A percentile compares a stretch with the other conserved stretches of the same genome.
Evolutionary conservation across 2,113 vertebrate species (phyloP).

Genomic region (Plotosus lineatus): DNA sequence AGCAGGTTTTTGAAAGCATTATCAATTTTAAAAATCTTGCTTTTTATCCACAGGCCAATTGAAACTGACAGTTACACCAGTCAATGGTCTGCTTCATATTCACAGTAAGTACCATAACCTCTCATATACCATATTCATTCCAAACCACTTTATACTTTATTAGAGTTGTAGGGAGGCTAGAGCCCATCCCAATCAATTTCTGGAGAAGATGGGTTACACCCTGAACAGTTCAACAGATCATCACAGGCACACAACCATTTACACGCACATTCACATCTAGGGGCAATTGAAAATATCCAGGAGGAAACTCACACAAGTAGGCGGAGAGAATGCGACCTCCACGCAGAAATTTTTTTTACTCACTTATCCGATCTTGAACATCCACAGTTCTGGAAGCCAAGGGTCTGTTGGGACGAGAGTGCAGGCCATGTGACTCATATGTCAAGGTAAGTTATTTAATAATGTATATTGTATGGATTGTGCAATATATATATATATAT

Average conservation of each 20-base stretch:
- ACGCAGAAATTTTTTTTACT: background rate
- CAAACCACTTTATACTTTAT: no score
- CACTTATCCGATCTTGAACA: background rate
- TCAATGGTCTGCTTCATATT: constrained; percentile 43
- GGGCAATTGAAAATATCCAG: no score
- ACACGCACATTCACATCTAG: no score
- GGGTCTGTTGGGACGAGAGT: constrained; percentile 72
- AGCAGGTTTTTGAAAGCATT: background rate
- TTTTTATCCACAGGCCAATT: constrained; percentile 54
- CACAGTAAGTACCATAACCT: constrained; percentile 48
- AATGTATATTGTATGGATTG: no score
- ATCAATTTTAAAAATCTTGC: background rate
- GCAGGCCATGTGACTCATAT: constrained; percentile 72
- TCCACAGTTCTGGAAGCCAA: constrained; percentile 80
- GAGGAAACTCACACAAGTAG: no score
- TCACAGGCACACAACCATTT: no score
- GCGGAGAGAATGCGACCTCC: no score
- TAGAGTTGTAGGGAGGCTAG: no score
- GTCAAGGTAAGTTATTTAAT: constrained; percentile 75
- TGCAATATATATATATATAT: background rate
- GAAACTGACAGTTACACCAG: constrained; percentile 52
- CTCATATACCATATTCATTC: background rate
- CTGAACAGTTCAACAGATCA: no score
- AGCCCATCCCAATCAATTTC: no score
- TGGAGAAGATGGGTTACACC: no score